A percentile compares a stretch with the other conserved stretches of the same genome.
Evolutionary conservation across 2,113 vertebrate species (phyloP).

Genomic region (Asarcornis scutulata): DNA sequence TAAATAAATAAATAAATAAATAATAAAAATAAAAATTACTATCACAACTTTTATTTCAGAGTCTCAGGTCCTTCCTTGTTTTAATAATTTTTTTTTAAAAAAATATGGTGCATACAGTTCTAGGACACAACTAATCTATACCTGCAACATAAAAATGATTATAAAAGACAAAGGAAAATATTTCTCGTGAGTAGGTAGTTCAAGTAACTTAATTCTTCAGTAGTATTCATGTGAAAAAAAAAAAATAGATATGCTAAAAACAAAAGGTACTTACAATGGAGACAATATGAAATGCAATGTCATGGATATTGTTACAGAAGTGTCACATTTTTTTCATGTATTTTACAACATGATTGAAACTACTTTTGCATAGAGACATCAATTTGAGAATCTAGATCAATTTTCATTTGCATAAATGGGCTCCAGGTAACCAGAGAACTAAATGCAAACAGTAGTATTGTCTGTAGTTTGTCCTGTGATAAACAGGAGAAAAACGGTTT

Average conservation of each 20-base stretch:
- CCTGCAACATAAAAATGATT: background rate
- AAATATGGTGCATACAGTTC: background rate
- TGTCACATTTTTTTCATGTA: background rate
- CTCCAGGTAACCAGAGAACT: slow-evolving; percentile 66
- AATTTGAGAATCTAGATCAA: slow-evolving; percentile 63
- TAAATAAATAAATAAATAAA: background rate
- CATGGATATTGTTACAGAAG: background rate
- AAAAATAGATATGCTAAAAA: background rate
- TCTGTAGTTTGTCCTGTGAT: slow-evolving; percentile 73
- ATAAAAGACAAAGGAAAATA: background rate
- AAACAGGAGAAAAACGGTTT: slow-evolving; percentile 74
- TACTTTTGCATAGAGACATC: slow-evolving; percentile 42
- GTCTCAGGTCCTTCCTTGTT: background rate
- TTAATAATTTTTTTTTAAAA: background rate
- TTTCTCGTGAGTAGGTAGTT: background rate
- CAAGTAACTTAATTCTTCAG: background rate
- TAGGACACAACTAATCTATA: background rate
- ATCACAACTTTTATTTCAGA: background rate
- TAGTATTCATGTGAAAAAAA: background rate
- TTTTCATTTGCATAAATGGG: slow-evolving; percentile 73
- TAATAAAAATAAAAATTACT: background rate
- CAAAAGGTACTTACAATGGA: background rate
- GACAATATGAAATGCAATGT: slow-evolving; percentile 2
- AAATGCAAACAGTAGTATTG: slow-evolving; percentile 73
- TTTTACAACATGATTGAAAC: slow-evolving; percentile 45